Conservation (phyloP, 2,888 invertebrate genomes). For the Galeruca laticollis region DNA sequence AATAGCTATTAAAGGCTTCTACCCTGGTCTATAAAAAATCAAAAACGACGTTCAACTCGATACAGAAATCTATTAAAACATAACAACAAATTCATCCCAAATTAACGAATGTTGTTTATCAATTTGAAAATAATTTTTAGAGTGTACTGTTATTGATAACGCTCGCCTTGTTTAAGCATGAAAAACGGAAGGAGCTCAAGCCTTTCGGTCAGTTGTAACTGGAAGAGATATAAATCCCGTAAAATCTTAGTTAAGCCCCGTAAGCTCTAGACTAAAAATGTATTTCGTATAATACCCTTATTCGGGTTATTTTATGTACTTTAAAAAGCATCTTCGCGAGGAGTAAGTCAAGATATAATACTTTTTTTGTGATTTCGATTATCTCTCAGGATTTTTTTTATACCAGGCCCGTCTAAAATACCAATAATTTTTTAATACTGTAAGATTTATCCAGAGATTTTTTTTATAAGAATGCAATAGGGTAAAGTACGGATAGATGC, state of each 20-base stretch:
- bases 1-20: too few relatives aligned
- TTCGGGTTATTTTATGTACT: background rate
- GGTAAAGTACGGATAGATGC: too few relatives aligned
- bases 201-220: constrained; percentile 7
- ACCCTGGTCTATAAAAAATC: background rate
- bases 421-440: too few relatives aligned
- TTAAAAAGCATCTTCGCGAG: background rate
- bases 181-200: background rate
- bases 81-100: too few relatives aligned
- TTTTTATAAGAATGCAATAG: too few relatives aligned
- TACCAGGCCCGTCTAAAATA: too few relatives aligned
- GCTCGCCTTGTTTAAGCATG: background rate
- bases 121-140: background rate
- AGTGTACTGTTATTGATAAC: background rate
- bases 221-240: constrained; percentile 18
- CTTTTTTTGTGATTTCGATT: background rate
- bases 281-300: constrained; percentile 8
- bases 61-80: too few relatives aligned
- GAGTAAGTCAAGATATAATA: background rate
- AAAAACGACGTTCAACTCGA: too few relatives aligned
- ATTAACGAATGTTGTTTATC: too few relatives aligned
- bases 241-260: constrained; percentile 23
- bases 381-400: background rate
- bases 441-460: too few relatives aligned
- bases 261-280: constrained; percentile 18